Conservation (phyloP, 2,888 invertebrate species). For the Drosophila cyrtoloma region DNA sequence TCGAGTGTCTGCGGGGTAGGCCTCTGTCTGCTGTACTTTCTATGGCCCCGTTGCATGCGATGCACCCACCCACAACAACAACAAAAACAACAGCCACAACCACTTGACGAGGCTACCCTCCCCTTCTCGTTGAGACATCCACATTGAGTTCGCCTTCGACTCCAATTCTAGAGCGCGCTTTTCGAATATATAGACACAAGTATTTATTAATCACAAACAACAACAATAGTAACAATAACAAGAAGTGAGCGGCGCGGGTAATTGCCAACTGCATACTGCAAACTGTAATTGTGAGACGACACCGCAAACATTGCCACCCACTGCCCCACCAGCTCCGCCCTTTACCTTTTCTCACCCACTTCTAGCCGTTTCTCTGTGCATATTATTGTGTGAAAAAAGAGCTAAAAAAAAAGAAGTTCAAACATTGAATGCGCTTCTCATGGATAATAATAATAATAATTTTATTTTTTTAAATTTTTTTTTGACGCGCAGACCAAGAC, state of each 20-base stretch:
- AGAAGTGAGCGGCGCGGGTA: slow-evolving; percentile 36
- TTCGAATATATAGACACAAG: slow-evolving; percentile 62
- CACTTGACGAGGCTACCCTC: slow-evolving; percentile 50
- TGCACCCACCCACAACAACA: slow-evolving; percentile 36
- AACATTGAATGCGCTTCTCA: slow-evolving; percentile 74
- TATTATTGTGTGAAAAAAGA: slow-evolving; percentile 71
- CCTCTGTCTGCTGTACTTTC: slow-evolving; percentile 62
- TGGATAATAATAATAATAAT: slow-evolving; percentile 51
- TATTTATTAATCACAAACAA: slow-evolving; percentile 71
- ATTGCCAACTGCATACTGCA: slow-evolving; percentile 48
- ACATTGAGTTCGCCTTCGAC: slow-evolving; percentile 41
- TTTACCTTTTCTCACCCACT: slow-evolving; percentile 4
- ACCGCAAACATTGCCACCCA: slow-evolving; percentile 17
- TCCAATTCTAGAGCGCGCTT: slow-evolving; percentile 69
- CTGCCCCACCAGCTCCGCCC: not conserved
- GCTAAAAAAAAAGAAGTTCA: slow-evolving; percentile 64
- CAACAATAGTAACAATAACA: slow-evolving; percentile 42
- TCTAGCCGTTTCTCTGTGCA: slow-evolving; percentile 53
- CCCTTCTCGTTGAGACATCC: slow-evolving; percentile 27
- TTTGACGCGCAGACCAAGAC: slow-evolving; percentile 23
- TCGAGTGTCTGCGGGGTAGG: slow-evolving; percentile 42
- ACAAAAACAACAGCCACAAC: slow-evolving; percentile 41
- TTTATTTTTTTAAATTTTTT: not conserved
- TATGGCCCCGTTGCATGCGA: slow-evolving; percentile 75
- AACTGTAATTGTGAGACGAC: slow-evolving; percentile 47